Base-by-base conservation (phyloP, 2,888 invertebrate genomes). In the Caenorhabditis drosophilae region DNA sequence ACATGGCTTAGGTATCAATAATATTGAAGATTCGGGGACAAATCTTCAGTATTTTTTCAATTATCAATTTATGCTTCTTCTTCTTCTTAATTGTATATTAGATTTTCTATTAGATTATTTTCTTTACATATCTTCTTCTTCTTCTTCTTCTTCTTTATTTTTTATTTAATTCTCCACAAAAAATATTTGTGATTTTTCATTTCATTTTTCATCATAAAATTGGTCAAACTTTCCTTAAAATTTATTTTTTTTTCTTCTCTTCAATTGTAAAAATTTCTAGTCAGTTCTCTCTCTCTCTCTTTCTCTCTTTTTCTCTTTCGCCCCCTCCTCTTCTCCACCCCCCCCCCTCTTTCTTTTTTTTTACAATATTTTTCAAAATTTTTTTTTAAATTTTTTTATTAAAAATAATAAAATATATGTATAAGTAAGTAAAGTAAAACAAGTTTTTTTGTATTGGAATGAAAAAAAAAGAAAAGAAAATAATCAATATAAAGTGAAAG, bases 81-180 rank as follows among this genome's bases (percentile, higher is more conserved):
- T 59, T 59, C 58, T 48, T 52, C 47, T 31, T 40, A 57, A 47
- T n/a, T 40, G 41, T 59, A 52, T 52, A 59, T 52, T n/a, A n/a
- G n/a, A n/a, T n/a, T n/a, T n/a, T n/a, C n/a, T n/a, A n/a, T n/a
- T n/a, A n/a, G n/a, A n/a, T n/a, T n/a, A n/a, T n/a, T n/a, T n/a
- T n/a, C n/a, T n/a, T n/a, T n/a, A n/a, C n/a, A n/a, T n/a, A n/a
- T n/a, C n/a, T n/a, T n/a, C n/a, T n/a, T n/a, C n/a, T n/a, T n/a
- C n/a, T n/a, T n/a, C n/a, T n/a, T n/a, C n/a, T n/a, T n/a, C n/a
- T n/a, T n/a, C n/a, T n/a, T n/a, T n/a, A n/a, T n/a, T n/a, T n/a
- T n/a, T n/a, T n/a, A 60, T 60, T 31, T 12, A 31, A 9, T 31
- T 31, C 12, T 12, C 31, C 31, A 12, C 31, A 6, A 31, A 31